A percentile compares a stretch with the other conserved stretches of the same genome.
These are phyloP conservation scores for Myotis myotis DNA, from an alignment of 2,797 vertebrate genomes.

Conservation along the genomic window DNA sequence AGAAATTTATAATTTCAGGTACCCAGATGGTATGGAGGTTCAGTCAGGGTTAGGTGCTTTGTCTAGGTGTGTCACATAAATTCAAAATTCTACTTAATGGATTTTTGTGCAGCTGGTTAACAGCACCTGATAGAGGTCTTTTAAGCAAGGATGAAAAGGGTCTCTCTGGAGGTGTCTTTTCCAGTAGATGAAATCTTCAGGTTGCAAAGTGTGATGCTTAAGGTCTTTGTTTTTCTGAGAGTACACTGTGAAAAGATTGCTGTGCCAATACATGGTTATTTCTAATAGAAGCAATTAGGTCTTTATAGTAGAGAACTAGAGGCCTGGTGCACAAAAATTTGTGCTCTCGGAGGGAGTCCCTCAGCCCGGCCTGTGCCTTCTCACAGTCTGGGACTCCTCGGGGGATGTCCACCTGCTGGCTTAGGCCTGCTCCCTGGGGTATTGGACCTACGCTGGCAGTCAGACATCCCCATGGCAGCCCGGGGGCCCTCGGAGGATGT, in stretches of 20 bases:
- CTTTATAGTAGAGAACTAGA: neutral
- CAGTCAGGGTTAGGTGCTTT: neutral
- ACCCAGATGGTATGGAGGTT: neutral
- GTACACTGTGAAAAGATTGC: neutral
- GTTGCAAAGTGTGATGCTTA: neutral
- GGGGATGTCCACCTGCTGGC: too few species aligned
- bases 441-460: too few species aligned
- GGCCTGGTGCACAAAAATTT: too few species aligned
- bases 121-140: neutral
- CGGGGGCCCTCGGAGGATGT: too few species aligned
- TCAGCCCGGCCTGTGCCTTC: too few species aligned
- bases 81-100: neutral
- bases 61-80: neutral
- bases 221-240: neutral
- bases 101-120: neutral
- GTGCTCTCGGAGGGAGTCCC: too few species aligned
- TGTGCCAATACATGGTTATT: neutral
- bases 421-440: too few species aligned
- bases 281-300: neutral
- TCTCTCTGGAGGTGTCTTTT: neutral
- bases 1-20: neutral
- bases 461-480: too few species aligned
- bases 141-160: neutral
- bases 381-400: too few species aligned
- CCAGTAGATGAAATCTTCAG: neutral